Percentiles rank a stretch among this genome's conserved stretches.
These are phyloP conservation scores for Polymixis flavicincta DNA, from an alignment of 2,888 invertebrate species.

Conservation along the genomic window DNA sequence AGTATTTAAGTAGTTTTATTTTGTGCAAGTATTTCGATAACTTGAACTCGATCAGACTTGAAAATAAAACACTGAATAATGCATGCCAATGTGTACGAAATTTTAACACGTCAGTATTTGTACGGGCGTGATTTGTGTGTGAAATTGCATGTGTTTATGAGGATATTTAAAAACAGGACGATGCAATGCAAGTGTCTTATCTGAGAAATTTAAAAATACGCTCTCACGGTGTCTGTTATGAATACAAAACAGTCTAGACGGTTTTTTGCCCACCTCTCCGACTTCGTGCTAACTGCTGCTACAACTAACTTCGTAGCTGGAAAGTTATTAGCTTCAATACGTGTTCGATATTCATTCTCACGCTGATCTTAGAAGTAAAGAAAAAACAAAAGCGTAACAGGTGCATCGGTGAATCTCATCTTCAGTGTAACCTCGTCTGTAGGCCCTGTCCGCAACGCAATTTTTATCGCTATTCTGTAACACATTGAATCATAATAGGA, in stretches of 20 bases:
- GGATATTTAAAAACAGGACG: slow-evolving; percentile 48
- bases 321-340: slow-evolving; percentile 21
- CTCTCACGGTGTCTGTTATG: slow-evolving; percentile 32
- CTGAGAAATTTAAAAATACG: slow-evolving; percentile 49
- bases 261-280: slow-evolving; percentile 21
- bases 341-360: slow-evolving; percentile 3
- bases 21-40: slow-evolving; percentile 33
- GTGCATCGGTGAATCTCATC: neutral
- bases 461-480: too few relatives aligned
- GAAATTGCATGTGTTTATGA: slow-evolving; percentile 38
- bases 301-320: slow-evolving; percentile 18
- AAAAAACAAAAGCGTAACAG: slow-evolving; percentile 3
- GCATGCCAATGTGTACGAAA: slow-evolving; percentile 36
- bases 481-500: too few relatives aligned
- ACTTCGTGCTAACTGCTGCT: slow-evolving; percentile 32
- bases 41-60: slow-evolving; percentile 23
- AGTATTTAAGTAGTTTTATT: neutral
- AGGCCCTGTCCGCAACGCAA: too few relatives aligned
- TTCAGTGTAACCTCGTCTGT: neutral
- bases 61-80: slow-evolving; percentile 48
- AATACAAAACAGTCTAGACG: slow-evolving; percentile 47
- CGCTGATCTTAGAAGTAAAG: slow-evolving; percentile 14
- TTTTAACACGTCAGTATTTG: slow-evolving; percentile 29
- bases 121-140: slow-evolving; percentile 52
- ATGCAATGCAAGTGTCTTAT: slow-evolving; percentile 37